Base-by-base conservation (phyloP, 2,113 vertebrate species). In the Nothoprocta pentlandii region DNA sequence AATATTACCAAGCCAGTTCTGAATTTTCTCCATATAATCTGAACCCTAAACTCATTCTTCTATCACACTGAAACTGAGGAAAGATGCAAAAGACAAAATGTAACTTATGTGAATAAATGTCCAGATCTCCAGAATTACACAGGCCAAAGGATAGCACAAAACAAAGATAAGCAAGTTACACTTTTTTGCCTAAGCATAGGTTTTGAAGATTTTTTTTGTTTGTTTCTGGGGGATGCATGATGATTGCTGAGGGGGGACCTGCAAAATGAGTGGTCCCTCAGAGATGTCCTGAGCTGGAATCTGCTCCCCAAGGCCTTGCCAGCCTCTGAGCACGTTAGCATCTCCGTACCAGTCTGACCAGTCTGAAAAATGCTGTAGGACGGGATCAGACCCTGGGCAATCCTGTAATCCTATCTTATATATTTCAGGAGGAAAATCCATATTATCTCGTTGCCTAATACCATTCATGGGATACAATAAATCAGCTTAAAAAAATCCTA, bases 401-500 rank as follows among this genome's bases (percentile, higher is more conserved):
- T 66, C 58, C 26, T 88, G 89, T 96, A 95, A 92, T 96, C 85
- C 92, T 93, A 36, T 90, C 44, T 92, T 69, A 21, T 8, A 76
- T 58, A 11, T 93, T 86, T 92, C 88, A 77, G 42, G 23, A 68
- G n/a, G 69, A 91, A 95, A 97, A 94, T 86, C 93, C 85, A 76
- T 71, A 36, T 94, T 94, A 94, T 93, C 90, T 90, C 49, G 32
- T 95, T 95, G 80, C 74, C 49, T 95, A 93, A 94, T 76, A 36
- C 82, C 84, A 46, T 76, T 95, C 74, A 90, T 69, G 92, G 88
- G 88, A 84, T 92, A 66, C 64, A 58, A 95, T 41, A 93, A 96
- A 96, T 92, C 76, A 91, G 85, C 73, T 96, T 97, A 92, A 85
- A 79, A 88, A 94, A 88, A 92, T 58, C 91, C 71, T 62, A 42